phyloP scores from a whole-genome alignment of 2,888 invertebrate species.

The Perithous albicinctus region DNA sequence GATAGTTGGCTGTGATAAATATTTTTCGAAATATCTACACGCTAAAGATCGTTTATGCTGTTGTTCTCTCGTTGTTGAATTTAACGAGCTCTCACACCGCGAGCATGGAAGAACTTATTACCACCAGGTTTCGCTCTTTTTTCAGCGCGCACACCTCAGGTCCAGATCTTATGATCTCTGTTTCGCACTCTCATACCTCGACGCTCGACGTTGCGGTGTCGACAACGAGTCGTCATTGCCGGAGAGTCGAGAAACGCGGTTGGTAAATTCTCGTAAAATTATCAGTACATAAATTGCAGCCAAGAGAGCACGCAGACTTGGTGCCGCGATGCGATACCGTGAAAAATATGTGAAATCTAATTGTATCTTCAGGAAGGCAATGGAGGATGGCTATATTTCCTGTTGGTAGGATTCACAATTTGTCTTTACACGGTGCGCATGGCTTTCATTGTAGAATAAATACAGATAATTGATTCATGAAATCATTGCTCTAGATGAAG shows the following conservation, averaged over 20 bases:
- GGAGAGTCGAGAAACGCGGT: conserved; percentile 7
- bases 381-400: too few species aligned
- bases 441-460: too few species aligned
- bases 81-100: conserved; percentile 37
- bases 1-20: conserved; percentile 29
- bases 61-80: conserved; percentile 33
- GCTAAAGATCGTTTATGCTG: conserved; percentile 43
- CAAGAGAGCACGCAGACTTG: conserved; percentile 1
- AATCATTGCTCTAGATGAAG: too few species aligned
- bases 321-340: background rate
- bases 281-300: conserved; percentile 34
- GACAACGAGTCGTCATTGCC: conserved; percentile 11
- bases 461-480: too few species aligned
- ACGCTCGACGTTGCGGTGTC: background rate
- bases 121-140: background rate
- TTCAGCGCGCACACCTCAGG: background rate
- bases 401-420: too few species aligned
- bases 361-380: too few species aligned
- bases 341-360: conserved; percentile 35
- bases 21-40: conserved; percentile 17
- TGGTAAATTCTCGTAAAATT: conserved; percentile 46
- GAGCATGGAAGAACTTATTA: conserved; percentile 2
- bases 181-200: conserved; percentile 4
- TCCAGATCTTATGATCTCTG: background rate
- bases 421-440: too few species aligned